Percentiles rank a stretch among this genome's conserved stretches.
phyloP scores from a whole-genome alignment of 2,888 invertebrate genomes.

The Lumbricus terrestris region DNA sequence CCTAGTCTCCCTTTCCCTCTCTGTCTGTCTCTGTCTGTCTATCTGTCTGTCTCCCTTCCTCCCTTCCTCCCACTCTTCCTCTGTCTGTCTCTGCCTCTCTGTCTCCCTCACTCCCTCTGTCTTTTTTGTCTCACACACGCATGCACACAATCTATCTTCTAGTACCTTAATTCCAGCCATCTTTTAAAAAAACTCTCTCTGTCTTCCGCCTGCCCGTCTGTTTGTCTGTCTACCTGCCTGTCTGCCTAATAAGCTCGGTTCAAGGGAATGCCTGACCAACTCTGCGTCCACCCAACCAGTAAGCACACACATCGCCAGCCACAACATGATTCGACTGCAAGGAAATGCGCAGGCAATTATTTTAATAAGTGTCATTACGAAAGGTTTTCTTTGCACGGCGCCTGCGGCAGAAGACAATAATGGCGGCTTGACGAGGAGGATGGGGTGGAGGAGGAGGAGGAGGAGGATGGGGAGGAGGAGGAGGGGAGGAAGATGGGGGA shows the following conservation, averaged over 20 bases:
- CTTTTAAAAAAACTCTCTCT: not conserved
- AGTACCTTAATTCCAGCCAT: too few species aligned
- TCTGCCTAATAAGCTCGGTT: not conserved
- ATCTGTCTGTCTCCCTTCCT: not conserved
- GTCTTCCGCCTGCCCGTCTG: not conserved
- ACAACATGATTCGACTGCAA: not conserved
- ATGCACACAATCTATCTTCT: too few species aligned
- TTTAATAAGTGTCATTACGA: not conserved
- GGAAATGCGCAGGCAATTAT: not conserved
- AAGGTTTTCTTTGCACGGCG: not conserved
- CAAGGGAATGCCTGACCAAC: not conserved
- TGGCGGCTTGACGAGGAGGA: not conserved
- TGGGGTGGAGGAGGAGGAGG: too few species aligned
- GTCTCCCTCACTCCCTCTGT: too few species aligned
- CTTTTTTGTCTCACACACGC: too few species aligned
- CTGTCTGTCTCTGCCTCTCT: not conserved
- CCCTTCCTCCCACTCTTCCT: not conserved
- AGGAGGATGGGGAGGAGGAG: too few species aligned
- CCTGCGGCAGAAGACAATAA: not conserved
- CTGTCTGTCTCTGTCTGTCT: too few species aligned
- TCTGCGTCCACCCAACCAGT: not conserved
- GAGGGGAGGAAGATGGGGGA: too few species aligned
- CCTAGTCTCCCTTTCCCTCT: too few species aligned
- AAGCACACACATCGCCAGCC: not conserved
- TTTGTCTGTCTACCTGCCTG: not conserved